Percentiles rank a stretch among this genome's conserved stretches.
Evolutionary conservation across 2,888 invertebrate species (phyloP).

Genomic region (Pyralis farinalis): DNA sequence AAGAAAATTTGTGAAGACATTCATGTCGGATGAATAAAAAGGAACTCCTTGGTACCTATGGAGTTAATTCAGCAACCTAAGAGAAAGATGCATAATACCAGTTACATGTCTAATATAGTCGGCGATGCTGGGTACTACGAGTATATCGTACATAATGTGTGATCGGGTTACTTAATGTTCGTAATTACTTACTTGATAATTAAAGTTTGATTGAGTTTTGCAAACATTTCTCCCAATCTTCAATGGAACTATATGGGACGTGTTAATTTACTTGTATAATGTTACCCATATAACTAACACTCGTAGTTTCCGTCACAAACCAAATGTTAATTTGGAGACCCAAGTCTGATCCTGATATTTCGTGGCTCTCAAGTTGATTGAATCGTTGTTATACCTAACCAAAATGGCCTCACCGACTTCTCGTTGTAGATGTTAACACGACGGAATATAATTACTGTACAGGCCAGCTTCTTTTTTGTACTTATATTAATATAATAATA

Average conservation of each 20-base stretch:
- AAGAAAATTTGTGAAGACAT: too few relatives aligned
- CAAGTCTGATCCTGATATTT: slow-evolving; percentile 11
- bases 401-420: slow-evolving; percentile 5
- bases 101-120: too few relatives aligned
- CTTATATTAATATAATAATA: too few relatives aligned
- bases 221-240: not conserved
- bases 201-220: not conserved
- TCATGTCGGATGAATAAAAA: too few relatives aligned
- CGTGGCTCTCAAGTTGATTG: slow-evolving; percentile 10
- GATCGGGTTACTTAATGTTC: not conserved
- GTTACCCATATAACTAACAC: not conserved
- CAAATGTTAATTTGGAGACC: slow-evolving; percentile 8
- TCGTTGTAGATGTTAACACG: not conserved
- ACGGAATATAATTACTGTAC: not conserved
- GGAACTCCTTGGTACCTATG: too few relatives aligned
- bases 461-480: too few relatives aligned
- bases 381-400: slow-evolving; percentile 7
- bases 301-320: slow-evolving; percentile 1
- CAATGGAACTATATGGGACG: not conserved
- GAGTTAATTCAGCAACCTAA: too few relatives aligned
- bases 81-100: too few relatives aligned
- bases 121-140: too few relatives aligned
- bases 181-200: not conserved
- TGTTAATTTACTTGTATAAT: slow-evolving; percentile 7
- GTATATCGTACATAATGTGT: too few relatives aligned